Conservation (phyloP, 2,888 invertebrate species). For the Litoditis marina region DNA sequence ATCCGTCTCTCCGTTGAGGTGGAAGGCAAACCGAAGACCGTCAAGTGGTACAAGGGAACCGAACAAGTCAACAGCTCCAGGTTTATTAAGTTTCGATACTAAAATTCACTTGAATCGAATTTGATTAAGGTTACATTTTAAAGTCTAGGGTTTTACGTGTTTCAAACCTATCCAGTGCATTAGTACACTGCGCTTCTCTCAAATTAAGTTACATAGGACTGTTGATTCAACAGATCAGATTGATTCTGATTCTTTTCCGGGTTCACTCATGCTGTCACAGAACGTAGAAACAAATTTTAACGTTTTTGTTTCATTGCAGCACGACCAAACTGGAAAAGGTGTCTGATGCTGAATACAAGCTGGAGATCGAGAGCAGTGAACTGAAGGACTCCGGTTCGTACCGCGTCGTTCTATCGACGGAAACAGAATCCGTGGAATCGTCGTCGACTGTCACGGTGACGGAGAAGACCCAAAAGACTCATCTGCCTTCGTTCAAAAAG, state of each 20-base stretch:
- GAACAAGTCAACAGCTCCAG: slow-evolving; percentile 82
- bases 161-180: no score
- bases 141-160: no score
- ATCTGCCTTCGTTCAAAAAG: slow-evolving; percentile 46
- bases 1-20: slow-evolving; percentile 71
- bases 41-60: slow-evolving; percentile 95
- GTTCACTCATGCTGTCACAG: no score
- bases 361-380: slow-evolving; percentile 40
- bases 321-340: slow-evolving; percentile 44
- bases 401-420: slow-evolving; percentile 54
- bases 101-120: no score
- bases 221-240: no score
- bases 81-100: no score
- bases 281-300: no score
- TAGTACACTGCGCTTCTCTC: no score
- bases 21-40: slow-evolving; percentile 81
- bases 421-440: slow-evolving; percentile 50
- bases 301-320: no score
- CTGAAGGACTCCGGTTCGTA: slow-evolving; percentile 41
- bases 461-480: slow-evolving; percentile 83
- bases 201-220: no score
- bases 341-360: slow-evolving; percentile 46
- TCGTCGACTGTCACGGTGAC: slow-evolving; percentile 64
- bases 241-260: no score
- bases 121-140: no score